A percentile compares a stretch with the other conserved stretches of the same genome.
phyloP scores from a whole-genome alignment of 2,797 vertebrate species.

The Hipposideros larvatus region DNA sequence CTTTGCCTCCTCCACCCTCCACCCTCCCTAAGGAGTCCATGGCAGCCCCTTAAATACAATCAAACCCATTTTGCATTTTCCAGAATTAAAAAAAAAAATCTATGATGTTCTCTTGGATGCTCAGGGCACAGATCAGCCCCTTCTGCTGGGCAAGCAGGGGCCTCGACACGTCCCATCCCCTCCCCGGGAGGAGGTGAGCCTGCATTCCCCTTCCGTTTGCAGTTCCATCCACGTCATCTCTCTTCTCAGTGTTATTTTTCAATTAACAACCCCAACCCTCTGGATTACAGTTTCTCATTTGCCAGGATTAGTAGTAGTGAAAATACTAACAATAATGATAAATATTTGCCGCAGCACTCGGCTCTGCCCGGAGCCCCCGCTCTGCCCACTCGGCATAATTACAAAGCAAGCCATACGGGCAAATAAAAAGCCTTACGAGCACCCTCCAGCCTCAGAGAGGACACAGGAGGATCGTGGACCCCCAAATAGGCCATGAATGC shows the following conservation, averaged over 20 bases:
- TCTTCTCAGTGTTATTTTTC: slow-evolving; percentile 47
- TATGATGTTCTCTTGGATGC: background rate
- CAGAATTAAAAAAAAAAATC: background rate
- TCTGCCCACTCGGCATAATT: background rate
- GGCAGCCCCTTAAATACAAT: rapidly evolving
- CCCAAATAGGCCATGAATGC: slow-evolving; percentile 40
- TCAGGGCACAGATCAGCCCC: rapidly evolving
- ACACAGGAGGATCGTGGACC: background rate
- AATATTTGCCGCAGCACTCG: background rate
- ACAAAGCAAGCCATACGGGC: slow-evolving; percentile 44
- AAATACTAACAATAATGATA: slow-evolving; percentile 70
- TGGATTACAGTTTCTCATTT: slow-evolving; percentile 67
- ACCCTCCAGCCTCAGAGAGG: background rate
- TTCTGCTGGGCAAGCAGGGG: background rate
- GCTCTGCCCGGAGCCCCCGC: background rate
- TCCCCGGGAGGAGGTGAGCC: rapidly evolving
- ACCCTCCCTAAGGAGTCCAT: background rate
- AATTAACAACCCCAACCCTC: slow-evolving; percentile 65
- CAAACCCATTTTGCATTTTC: background rate
- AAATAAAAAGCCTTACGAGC: background rate
- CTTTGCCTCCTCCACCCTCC: too few relatives aligned
- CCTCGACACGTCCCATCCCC: rapidly evolving
- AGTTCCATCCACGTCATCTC: rapidly evolving
- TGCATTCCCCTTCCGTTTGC: background rate
- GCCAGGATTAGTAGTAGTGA: slow-evolving; percentile 48